These are phyloP conservation scores for Propsilocerus akamusi DNA, from an alignment of 1,140 invertebrate species.

Conservation along the genomic window DNA sequence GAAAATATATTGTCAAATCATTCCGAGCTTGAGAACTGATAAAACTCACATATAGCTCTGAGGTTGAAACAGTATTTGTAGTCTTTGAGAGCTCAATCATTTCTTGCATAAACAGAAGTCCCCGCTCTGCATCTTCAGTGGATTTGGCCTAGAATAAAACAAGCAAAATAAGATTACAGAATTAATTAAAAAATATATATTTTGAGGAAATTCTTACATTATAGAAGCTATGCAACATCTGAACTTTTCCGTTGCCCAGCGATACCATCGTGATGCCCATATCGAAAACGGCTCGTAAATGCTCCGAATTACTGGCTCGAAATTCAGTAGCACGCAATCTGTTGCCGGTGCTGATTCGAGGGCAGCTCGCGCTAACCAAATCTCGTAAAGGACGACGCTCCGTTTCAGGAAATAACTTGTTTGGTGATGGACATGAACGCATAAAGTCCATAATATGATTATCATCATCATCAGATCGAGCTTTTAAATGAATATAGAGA, in stretches of 20 bases:
- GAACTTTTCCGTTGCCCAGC: slow-evolving; percentile 72
- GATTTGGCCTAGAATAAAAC: slow-evolving; percentile 50
- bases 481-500: no score
- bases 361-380: slow-evolving; percentile 67
- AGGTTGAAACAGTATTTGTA: slow-evolving; percentile 39
- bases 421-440: slow-evolving; percentile 69
- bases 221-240: slow-evolving; percentile 71
- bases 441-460: slow-evolving; percentile 42
- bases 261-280: slow-evolving; percentile 91
- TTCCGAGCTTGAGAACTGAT: slow-evolving; percentile 2
- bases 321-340: slow-evolving; percentile 54
- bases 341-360: slow-evolving; percentile 33
- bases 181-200: slow-evolving; percentile 6
- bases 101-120: slow-evolving; percentile 90
- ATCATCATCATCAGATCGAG: slow-evolving; percentile 22
- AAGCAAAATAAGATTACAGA: slow-evolving; percentile 3
- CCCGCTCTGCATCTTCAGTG: slow-evolving; percentile 74
- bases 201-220: slow-evolving; percentile 35
- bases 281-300: slow-evolving; percentile 66
- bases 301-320: slow-evolving; percentile 72
- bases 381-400: slow-evolving; percentile 62
- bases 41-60: slow-evolving; percentile 27
- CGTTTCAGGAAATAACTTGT: slow-evolving; percentile 61
- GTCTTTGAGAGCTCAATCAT: slow-evolving; percentile 80
- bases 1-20: background rate